Evolutionary conservation across 37 sponge, comb jelly and placozoan species (phyloP).

Genomic region (Axinella damicornis): DNA sequence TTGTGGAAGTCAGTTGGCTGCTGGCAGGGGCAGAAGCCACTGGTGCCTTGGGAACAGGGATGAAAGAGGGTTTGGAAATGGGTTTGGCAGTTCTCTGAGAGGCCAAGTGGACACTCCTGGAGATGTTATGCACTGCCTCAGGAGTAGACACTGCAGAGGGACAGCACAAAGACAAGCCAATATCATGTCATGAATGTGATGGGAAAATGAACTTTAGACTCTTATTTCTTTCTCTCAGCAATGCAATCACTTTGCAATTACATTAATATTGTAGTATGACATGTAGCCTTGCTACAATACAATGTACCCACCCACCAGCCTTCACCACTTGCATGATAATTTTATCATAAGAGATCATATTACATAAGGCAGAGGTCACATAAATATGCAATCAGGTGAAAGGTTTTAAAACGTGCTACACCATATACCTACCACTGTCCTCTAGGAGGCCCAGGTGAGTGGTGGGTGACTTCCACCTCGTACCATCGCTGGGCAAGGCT

Average conservation of each 20-base stretch:
- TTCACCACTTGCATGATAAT: too few species aligned
- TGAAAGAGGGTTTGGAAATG: neutral
- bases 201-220: too few species aligned
- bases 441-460: neutral
- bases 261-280: too few species aligned
- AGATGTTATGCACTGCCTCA: constrained; percentile 66
- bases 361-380: too few species aligned
- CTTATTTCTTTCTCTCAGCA: too few species aligned
- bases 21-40: neutral
- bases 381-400: neutral
- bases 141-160: constrained; percentile 61
- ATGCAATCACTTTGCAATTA: too few species aligned
- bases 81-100: constrained; percentile 4
- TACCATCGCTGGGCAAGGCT: neutral
- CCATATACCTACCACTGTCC: neutral
- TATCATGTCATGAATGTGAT: neutral
- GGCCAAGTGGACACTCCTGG: constrained; percentile 27
- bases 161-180: too few species aligned
- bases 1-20: too few species aligned
- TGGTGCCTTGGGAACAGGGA: constrained; percentile 5
- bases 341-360: too few species aligned
- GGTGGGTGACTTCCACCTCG: neutral
- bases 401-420: neutral
- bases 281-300: too few species aligned
- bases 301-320: too few species aligned